These are phyloP conservation scores for Oryzias celebensis DNA, from an alignment of 2,113 vertebrate genomes.

Conservation along the genomic window DNA sequence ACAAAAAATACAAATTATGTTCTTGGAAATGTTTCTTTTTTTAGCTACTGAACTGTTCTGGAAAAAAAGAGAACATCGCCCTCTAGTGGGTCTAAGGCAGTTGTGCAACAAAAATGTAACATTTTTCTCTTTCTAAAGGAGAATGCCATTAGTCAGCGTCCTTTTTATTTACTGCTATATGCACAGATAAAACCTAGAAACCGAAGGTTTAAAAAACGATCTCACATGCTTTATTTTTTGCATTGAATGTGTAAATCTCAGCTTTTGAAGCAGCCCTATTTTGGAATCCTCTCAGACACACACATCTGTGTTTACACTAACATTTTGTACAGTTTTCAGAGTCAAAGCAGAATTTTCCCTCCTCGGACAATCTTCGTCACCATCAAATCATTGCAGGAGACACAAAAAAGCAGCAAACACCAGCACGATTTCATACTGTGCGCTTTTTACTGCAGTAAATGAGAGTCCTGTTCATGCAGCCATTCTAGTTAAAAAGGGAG, in stretches of 20 bases:
- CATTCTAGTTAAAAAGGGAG: constrained; percentile 25
- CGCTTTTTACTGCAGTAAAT: constrained; percentile 20
- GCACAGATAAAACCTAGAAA: too few relatives aligned
- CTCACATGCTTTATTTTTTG: neutral
- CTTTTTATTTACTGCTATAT: too few relatives aligned
- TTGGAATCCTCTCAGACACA: neutral
- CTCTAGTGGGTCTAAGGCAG: constrained; percentile 57
- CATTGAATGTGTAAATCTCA: too few relatives aligned
- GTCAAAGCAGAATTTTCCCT: constrained; percentile 21
- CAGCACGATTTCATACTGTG: constrained; percentile 12
- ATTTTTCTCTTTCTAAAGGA: too few relatives aligned
- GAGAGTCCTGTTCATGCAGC: constrained; percentile 38
- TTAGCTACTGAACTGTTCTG: neutral
- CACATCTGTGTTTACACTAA: constrained; percentile 7
- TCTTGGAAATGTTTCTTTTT: too few relatives aligned
- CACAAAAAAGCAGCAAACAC: constrained; percentile 20
- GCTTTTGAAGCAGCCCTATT: neutral
- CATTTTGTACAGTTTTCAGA: constrained; percentile 5
- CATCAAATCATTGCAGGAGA: neutral
- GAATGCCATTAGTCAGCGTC: too few relatives aligned
- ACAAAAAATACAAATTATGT: too few relatives aligned
- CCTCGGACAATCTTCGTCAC: neutral
- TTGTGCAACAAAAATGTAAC: constrained; percentile 12
- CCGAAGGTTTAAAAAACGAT: neutral
- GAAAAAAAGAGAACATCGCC: constrained; percentile 36